Evolutionary conservation across 2,113 vertebrate species (phyloP).

Genomic region (Caloenas nicobarica): DNA sequence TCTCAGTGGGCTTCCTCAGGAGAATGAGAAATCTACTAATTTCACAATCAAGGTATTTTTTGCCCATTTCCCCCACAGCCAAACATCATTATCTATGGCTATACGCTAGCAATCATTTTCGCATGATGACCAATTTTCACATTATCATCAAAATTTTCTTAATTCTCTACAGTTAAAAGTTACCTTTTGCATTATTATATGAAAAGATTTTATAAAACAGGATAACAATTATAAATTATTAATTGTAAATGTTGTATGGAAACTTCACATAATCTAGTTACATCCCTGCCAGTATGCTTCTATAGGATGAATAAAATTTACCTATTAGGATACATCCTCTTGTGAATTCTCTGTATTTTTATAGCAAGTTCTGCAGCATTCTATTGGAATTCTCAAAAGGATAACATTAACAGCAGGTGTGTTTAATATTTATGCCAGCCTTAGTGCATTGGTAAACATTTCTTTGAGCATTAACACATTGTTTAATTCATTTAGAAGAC

Average conservation of each 20-base stretch:
- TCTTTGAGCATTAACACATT: neutral
- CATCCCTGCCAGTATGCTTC: neutral
- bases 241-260: neutral
- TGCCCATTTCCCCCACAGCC: too few relatives aligned
- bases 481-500: neutral
- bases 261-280: neutral
- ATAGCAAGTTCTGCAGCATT: neutral
- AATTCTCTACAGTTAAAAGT: neutral
- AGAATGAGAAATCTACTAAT: neutral
- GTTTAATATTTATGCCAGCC: neutral
- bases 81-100: neutral
- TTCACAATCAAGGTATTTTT: neutral
- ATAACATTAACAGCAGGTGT: neutral
- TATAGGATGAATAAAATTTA: neutral
- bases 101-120: neutral
- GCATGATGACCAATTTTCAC: neutral
- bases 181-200: neutral
- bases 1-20: neutral
- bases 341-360: neutral
- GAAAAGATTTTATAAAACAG: neutral
- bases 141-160: neutral
- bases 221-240: too few relatives aligned
- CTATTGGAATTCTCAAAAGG: neutral
- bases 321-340: neutral
- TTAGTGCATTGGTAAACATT: neutral